Evolutionary conservation across 2,797 vertebrate species (phyloP).

Genomic region (Chiloscyllium punctatum): DNA sequence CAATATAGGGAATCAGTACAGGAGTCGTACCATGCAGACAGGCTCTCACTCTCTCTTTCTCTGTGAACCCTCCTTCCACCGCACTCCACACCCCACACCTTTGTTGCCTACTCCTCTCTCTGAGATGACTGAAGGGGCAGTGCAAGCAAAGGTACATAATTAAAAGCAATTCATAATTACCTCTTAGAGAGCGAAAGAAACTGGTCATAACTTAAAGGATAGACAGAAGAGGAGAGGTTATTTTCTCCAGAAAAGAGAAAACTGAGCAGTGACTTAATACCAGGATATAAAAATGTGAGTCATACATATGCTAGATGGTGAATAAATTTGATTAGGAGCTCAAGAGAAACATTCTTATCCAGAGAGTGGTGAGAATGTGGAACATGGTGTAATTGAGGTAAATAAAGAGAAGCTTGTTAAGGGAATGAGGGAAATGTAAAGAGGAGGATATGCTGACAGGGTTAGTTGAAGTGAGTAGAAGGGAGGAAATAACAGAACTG

Average conservation of each 20-base stretch:
- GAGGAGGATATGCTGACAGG: neutral
- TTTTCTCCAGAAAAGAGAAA: neutral
- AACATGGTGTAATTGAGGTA: neutral
- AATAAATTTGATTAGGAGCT: neutral
- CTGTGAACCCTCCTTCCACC: no score
- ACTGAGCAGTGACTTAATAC: neutral
- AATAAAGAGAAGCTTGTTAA: neutral
- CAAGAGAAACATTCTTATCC: neutral
- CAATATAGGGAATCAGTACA: no score
- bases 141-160: neutral
- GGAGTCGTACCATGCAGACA: no score
- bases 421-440: neutral
- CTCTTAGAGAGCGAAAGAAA: neutral
- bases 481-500: neutral
- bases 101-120: no score
- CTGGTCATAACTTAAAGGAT: neutral
- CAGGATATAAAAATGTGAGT: neutral
- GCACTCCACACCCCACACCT: no score
- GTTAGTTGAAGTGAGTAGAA: neutral
- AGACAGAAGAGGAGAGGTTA: neutral
- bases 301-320: neutral
- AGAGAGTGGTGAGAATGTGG: neutral
- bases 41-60: no score
- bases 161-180: neutral
- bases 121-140: neutral